Evolutionary conservation across 2,113 vertebrate species (phyloP), one percentile per base, ranked within the genome.

Genomic region (Corvus cornix): DNA sequence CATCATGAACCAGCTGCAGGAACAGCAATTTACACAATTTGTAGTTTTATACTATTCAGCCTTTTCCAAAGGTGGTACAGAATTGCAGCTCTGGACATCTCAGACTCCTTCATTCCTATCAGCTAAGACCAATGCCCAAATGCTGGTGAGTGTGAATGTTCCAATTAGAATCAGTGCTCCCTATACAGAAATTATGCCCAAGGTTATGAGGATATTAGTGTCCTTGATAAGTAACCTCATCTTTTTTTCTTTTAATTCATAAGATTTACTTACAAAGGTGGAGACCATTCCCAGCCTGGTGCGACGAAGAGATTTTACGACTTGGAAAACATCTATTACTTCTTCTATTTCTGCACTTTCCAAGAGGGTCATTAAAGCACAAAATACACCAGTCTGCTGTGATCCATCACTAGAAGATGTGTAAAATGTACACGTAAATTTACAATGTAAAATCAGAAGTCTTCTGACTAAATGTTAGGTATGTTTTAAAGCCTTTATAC

Each of bases 311-410:
- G 98, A 95, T 97, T 99, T 99, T 49, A 97, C 98, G 55, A 98
- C 98, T 95, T 99, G 99, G 96, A 99, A 99, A 94, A 99, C 97
- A 84, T 99, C 99, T 51, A 99, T 90, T 76, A 99, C 96, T 68
- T 98, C 99, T 97, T 99, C 99, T 9, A 76, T 98, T 77, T 98
- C 98, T n/a, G 98, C 99, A 48, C 98, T 98, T 96, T 99, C 99
- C 96, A 99, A 87, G 55, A 99, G 97, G 81, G 98, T 99, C 97
- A 99, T 98, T 97, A 99, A 97, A 37, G 99, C 99, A 66, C 98
- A 99, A 93, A 99, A 99, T 4, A 99, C 52, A 41, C 99, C 99
- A 0, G 98, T 98, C 72, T 98, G 97, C 51, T 98, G 96, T 4
- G 99, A 98, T 77, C 99, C 99, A 58, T 99, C 98, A 35, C 99